A percentile compares a stretch with the other conserved stretches of the same genome.
Evolutionary conservation across 2,797 vertebrate genomes (phyloP).

Genomic region (Euthynnus affinis): DNA sequence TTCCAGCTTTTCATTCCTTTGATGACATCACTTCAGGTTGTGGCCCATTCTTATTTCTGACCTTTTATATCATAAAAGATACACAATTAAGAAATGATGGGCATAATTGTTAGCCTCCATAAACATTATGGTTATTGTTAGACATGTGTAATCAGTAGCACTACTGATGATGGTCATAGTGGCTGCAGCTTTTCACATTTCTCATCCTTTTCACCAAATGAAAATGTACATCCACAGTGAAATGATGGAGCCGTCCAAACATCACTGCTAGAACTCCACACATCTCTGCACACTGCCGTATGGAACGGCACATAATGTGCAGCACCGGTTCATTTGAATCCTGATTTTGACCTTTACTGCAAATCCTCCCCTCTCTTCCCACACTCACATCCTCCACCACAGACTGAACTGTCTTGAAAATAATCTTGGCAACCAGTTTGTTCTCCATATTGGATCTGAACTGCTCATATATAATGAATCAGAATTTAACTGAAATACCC

Average conservation of each 20-base stretch:
- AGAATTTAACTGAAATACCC: not conserved
- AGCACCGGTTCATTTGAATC: constrained; percentile 20
- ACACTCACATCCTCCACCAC: not conserved
- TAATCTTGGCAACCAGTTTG: not conserved
- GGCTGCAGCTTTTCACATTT: not conserved
- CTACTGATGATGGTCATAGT: not conserved
- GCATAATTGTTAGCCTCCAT: no score
- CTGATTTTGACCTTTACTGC: constrained; percentile 30
- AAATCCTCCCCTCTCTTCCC: constrained; percentile 9
- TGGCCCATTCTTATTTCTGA: not conserved
- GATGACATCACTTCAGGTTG: not conserved
- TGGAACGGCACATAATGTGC: not conserved
- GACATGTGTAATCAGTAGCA: not conserved
- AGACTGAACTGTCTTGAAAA: not conserved
- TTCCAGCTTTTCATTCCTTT: not conserved
- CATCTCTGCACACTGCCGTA: not conserved
- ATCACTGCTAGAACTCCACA: not conserved
- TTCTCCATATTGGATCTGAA: not conserved
- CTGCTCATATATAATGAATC: no score
- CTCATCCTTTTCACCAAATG: not conserved
- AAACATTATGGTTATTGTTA: no score
- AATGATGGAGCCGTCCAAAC: not conserved
- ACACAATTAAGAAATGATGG: not conserved
- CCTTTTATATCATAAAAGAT: not conserved
- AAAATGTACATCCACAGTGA: not conserved